These are phyloP conservation scores for Aphelinus certus DNA, from an alignment of 1,140 invertebrate species.

Conservation along the genomic window DNA sequence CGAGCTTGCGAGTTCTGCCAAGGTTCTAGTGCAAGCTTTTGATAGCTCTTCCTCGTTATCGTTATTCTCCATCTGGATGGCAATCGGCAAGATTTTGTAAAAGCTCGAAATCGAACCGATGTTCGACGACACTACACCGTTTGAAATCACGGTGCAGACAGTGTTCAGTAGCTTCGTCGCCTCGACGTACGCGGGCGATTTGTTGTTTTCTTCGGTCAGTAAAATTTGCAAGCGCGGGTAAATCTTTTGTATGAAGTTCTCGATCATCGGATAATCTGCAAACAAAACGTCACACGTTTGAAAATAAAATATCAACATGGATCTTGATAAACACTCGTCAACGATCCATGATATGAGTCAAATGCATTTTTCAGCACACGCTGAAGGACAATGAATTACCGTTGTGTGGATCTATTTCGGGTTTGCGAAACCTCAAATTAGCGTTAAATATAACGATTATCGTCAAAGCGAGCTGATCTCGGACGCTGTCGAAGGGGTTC, in stretches of 20 bases:
- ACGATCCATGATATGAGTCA: too few relatives aligned
- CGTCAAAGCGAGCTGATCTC: conserved; percentile 75
- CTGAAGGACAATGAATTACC: too few relatives aligned
- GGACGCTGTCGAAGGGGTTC: conserved; percentile 81
- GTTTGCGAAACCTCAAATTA: conserved; percentile 63
- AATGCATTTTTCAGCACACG: too few relatives aligned
- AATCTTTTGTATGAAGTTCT: neutral
- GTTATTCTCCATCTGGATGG: conserved; percentile 79
- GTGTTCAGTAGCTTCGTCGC: neutral
- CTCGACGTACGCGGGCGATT: neutral
- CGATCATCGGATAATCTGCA: conserved; percentile 11
- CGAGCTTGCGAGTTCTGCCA: conserved; percentile 73
- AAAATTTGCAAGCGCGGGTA: neutral
- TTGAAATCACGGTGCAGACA: neutral
- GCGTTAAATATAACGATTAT: conserved; percentile 74
- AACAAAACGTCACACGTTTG: neutral
- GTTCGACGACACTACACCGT: conserved; percentile 51
- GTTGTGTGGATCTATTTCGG: too few relatives aligned
- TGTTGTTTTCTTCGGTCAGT: neutral
- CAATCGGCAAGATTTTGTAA: conserved; percentile 72
- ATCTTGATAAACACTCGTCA: too few relatives aligned
- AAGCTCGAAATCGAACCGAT: conserved; percentile 65
- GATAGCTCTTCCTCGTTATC: conserved; percentile 84
- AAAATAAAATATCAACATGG: neutral
- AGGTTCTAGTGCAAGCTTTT: conserved; percentile 70